Conservation (phyloP, 2,797 vertebrate genomes). For the Macropus fuliginosus region DNA sequence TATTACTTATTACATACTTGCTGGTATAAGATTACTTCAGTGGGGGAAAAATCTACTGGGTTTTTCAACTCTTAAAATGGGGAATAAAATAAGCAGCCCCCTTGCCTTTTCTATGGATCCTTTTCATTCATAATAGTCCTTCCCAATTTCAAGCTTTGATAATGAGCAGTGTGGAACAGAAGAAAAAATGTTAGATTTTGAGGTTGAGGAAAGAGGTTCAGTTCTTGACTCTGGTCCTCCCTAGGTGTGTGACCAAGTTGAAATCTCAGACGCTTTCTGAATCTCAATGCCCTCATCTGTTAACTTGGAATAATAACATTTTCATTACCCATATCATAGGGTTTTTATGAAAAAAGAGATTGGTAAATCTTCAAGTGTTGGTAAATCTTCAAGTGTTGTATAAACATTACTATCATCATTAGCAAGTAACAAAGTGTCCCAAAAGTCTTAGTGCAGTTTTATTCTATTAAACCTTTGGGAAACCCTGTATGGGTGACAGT, state of each 20-base stretch:
- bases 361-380: not conserved
- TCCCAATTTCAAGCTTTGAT: not conserved
- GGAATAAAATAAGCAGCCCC: slow-evolving; percentile 35
- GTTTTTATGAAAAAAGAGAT: not conserved
- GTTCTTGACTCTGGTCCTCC: not conserved
- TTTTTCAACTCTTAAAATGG: not conserved
- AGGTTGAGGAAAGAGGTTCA: not conserved
- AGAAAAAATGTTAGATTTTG: not conserved
- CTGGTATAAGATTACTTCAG: not conserved
- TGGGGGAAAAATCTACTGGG: not conserved
- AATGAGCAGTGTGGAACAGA: not conserved
- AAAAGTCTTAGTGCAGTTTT: not conserved
- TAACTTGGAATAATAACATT: not conserved
- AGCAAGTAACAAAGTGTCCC: not conserved
- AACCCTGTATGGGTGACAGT: not conserved
- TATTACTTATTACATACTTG: slow-evolving; percentile 49
- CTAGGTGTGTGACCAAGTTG: not conserved
- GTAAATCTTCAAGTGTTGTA: not conserved
- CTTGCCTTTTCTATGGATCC: not conserved
- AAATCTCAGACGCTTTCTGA: not conserved
- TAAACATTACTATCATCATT: not conserved
- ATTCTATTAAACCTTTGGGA: not conserved
- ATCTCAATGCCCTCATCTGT: not conserved
- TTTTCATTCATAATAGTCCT: not conserved
- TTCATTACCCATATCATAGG: not conserved